Conservation (phyloP, 2,888 invertebrate species). For the Sarcophaga carnaria region DNA sequence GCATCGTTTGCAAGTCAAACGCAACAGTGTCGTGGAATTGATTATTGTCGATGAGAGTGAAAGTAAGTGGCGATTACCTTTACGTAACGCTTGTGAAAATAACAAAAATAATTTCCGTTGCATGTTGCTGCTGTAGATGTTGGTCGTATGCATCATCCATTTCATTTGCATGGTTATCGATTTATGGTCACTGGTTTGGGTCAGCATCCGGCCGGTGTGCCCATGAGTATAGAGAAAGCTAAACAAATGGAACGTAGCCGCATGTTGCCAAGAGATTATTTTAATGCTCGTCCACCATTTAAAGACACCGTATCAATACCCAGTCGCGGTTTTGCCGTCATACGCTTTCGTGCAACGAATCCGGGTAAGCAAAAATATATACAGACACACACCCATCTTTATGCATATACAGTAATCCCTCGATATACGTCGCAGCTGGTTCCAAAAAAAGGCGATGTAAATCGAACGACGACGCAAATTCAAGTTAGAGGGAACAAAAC, state of each 20-base stretch:
- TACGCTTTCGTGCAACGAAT: slow-evolving; percentile 76
- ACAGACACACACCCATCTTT: background rate
- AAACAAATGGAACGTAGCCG: slow-evolving; percentile 68
- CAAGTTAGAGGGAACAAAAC: no score
- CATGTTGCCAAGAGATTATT: slow-evolving; percentile 64
- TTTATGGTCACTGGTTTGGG: slow-evolving; percentile 78
- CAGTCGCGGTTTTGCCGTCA: slow-evolving; percentile 76
- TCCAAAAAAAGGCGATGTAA: no score
- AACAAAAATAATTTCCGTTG: background rate
- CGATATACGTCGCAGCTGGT: no score
- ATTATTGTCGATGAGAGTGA: slow-evolving; percentile 77
- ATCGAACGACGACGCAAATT: no score
- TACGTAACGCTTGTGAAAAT: no score
- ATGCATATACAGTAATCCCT: background rate
- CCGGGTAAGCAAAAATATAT: slow-evolving; percentile 70
- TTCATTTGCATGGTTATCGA: slow-evolving; percentile 79
- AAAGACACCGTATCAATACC: slow-evolving; percentile 79
- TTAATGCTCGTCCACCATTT: slow-evolving; percentile 73
- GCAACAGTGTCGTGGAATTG: slow-evolving; percentile 76
- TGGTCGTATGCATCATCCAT: slow-evolving; percentile 79
- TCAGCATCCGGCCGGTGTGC: slow-evolving; percentile 70
- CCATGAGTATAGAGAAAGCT: slow-evolving; percentile 74
- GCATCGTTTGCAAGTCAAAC: slow-evolving; percentile 75
- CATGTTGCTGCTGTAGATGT: slow-evolving; percentile 71
- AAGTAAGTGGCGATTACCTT: slow-evolving; percentile 71